Evolutionary conservation across 2,113 vertebrate genomes (phyloP).

Genomic region (Vulpes ferrilata): DNA sequence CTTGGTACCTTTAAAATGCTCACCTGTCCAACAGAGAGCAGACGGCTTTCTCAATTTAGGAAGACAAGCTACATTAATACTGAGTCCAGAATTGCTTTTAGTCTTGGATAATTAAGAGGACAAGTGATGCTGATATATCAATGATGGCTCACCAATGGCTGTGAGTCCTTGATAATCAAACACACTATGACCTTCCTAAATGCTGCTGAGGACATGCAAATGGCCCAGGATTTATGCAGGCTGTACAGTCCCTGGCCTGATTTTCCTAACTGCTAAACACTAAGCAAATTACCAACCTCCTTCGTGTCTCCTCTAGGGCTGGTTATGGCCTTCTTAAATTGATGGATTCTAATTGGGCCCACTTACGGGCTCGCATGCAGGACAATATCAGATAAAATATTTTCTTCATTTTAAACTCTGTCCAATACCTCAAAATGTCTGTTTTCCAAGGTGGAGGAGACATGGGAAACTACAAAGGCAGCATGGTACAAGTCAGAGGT

Average conservation of each 20-base stretch:
- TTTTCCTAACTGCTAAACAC: constrained; percentile 67
- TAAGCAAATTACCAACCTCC: constrained; percentile 74
- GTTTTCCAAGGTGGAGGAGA: constrained; percentile 76
- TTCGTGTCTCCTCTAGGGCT: constrained; percentile 41
- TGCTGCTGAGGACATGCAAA: constrained; percentile 65
- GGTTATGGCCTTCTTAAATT: constrained; percentile 34
- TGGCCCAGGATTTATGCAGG: neutral
- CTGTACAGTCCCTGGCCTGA: constrained; percentile 1
- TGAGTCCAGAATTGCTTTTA: neutral
- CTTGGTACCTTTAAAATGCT: constrained; percentile 83
- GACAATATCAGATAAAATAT: constrained; percentile 53
- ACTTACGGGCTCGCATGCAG: neutral
- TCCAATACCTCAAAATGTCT: constrained; percentile 69
- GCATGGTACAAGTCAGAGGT: constrained; percentile 70
- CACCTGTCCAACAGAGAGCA: constrained; percentile 78
- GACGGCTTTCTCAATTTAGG: constrained; percentile 1
- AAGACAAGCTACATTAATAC: constrained; percentile 18
- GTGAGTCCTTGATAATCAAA: neutral
- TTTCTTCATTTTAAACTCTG: constrained; percentile 68
- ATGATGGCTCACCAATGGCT: constrained; percentile 12
- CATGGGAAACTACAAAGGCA: constrained; percentile 80
- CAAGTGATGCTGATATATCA: constrained; percentile 30
- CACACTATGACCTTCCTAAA: constrained; percentile 61
- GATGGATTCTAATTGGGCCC: constrained; percentile 26
- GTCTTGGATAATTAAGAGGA: constrained; percentile 43